Evolutionary conservation across 2,113 vertebrate genomes (phyloP), one percentile per base, ranked within the genome.

Genomic region (Pedetes capensis): DNA sequence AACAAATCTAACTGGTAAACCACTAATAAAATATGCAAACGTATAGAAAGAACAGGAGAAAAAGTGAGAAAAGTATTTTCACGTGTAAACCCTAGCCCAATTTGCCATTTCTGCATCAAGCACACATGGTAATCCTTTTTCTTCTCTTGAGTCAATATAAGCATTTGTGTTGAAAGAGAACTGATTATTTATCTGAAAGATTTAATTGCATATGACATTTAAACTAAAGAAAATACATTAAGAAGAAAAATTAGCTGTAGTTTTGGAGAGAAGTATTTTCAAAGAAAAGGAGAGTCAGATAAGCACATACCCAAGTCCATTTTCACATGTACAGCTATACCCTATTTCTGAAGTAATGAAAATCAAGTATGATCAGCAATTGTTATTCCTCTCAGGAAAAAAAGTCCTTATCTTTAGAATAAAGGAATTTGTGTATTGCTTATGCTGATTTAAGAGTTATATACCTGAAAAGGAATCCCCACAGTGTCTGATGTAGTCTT

Each of bases 381-480:
- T 22, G 23, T 85, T 76, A 66, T 49, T 90, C 13, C 34, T 87
- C 23, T 27, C 83, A 66, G 93, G 22, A 95, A 97, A 93, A 89
- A 32, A n/a, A n/a, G n/a, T n/a, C n/a, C 1, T 96, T 57, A 91
- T n/a, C 69, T 96, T 39, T 55, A 49, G 47, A 95, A 80, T 49
- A 66, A 44, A 94, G n/a, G 83, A 64, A 47, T 4, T 1, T 93
- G 2, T 85, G 9, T 78, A 91, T 96, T 81, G 5, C 59, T 87
- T 87, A 89, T 87, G 18, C 51, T 71, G 29, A 89, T 32, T 88
- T 85, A 91, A 95, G 34, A 95, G 69, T 78, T 89, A 23, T 23
- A 83, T 57, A 66, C 95, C 95, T 59, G 27, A 94, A 96, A 96
- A 87, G 80, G 68, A 84, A 93, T 71, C 59, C 55, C 47, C 66